Evolutionary conservation across 2,888 invertebrate genomes (phyloP).

Genomic region (Meloe dianella): DNA sequence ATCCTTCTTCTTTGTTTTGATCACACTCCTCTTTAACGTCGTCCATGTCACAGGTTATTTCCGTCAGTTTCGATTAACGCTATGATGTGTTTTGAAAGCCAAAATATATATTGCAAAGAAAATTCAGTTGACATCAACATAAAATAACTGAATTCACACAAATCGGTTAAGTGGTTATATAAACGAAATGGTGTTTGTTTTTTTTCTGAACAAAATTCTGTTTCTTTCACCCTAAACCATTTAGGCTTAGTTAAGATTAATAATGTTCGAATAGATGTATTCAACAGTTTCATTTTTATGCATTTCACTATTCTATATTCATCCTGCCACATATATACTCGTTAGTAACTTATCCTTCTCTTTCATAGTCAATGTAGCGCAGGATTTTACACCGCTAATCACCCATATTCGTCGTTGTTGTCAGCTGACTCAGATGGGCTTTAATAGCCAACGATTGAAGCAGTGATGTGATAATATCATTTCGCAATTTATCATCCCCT

Average conservation of each 20-base stretch:
- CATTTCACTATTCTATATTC: conserved; percentile 36
- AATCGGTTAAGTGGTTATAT: neutral
- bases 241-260: conserved; percentile 21
- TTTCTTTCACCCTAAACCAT: neutral
- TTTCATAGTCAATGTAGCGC: conserved; percentile 39
- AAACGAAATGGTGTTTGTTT: neutral
- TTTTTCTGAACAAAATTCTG: neutral
- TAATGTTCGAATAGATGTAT: conserved; percentile 19
- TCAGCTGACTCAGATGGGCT: conserved; percentile 44
- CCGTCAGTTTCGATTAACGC: conserved; percentile 28
- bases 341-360: conserved; percentile 48
- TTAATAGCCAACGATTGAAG: conserved; percentile 42
- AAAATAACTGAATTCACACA: neutral
- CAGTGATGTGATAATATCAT: conserved; percentile 43
- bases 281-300: conserved; percentile 32
- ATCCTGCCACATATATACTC: conserved; percentile 43
- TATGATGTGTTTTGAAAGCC: conserved; percentile 39
- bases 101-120: conserved; percentile 45
- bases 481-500: conserved; percentile 42
- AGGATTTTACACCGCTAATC: conserved; percentile 41
- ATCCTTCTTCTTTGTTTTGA: conserved; percentile 31
- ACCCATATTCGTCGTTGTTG: conserved; percentile 27
- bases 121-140: conserved; percentile 45
- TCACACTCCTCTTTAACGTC: conserved; percentile 33
- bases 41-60: conserved; percentile 41